Base-by-base conservation (phyloP, 2,888 invertebrate genomes). In the Tenthredo amoena region DNA sequence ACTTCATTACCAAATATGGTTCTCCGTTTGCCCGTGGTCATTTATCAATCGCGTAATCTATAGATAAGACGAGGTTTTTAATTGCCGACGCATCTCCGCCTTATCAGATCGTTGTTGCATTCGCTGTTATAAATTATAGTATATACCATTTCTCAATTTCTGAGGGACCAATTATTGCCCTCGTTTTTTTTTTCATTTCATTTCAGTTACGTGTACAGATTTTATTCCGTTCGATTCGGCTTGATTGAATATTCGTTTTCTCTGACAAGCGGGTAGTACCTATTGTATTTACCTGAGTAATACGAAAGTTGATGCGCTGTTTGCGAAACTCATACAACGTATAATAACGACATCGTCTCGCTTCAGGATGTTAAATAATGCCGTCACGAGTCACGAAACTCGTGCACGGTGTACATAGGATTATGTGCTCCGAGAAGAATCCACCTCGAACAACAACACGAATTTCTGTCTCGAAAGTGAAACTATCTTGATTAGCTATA, bases 1-100 rank as follows among this genome's bases (percentile, higher is more conserved):
- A 47, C 47, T 43, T 21, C 83, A 83, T 83, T 65, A 83, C 83
- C 83, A 68, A 83, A 83, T 71, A 83, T 50, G 83, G 83, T 83
- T 18, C 68, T 43, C 47, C 47, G 47, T 83, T 68, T 40, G 68
- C 43, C 55, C n/a, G 43, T 77, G 7, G 83, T 43, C 47, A 47
- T 68, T 71, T 68, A 83, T 83, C 83, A 71, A 12, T n/a, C 21
- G 26, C 58, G 21, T 65, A 40, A 68, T 71, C 47, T 68, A 15
- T 7, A 83, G 83, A 83, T 83, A 83, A 83, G 65, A 31, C 34
- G 43, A 50, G 10, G 10, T 62, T 62, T 62, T 62, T 1, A 65
- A 65, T 65, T 65, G 4, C 26, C 40, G n/a, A 82, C 40, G 82
- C 40, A 65, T 82, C 62, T 65, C 40, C 26, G 37, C 2, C 26